Percentiles rank a stretch among this genome's conserved stretches.
These are phyloP conservation scores for Thalassaphorura encarpata DNA, from an alignment of 1,140 invertebrate genomes.

Conservation along the genomic window DNA sequence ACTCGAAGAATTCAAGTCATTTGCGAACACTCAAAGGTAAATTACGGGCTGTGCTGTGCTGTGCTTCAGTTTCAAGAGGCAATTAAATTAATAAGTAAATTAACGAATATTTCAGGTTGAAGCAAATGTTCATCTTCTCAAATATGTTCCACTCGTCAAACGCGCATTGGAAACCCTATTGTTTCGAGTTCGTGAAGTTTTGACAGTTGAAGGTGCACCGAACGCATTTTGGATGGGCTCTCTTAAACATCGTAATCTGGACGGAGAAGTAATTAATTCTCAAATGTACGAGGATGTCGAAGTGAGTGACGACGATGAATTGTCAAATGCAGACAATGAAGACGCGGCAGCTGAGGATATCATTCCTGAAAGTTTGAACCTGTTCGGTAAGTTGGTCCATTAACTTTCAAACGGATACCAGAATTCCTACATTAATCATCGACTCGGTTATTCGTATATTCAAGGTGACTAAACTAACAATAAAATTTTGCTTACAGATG, in stretches of 20 bases:
- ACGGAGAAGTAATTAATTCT: conserved; percentile 25
- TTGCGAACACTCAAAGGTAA: conserved; percentile 32
- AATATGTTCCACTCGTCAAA: conserved; percentile 21
- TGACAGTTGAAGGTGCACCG: conserved; percentile 6
- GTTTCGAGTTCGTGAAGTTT: conserved; percentile 21
- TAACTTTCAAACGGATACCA: no score
- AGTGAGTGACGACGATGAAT: neutral
- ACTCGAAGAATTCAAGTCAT: conserved; percentile 23
- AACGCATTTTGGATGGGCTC: conserved; percentile 23
- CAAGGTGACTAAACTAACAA: no score
- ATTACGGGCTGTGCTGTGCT: neutral
- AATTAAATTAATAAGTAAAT: neutral
- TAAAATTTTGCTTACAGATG: no score
- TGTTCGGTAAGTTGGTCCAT: no score
- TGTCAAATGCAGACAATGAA: conserved; percentile 5
- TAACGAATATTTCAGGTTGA: conserved; percentile 11
- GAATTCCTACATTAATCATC: no score
- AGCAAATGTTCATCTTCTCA: conserved; percentile 16
- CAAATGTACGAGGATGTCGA: conserved; percentile 11
- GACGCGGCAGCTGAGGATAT: neutral
- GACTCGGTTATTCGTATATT: no score
- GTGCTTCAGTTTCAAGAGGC: neutral
- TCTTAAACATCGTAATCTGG: conserved; percentile 9
- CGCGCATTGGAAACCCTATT: conserved; percentile 21
- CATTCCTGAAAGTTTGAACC: no score